Base-by-base conservation (phyloP, 2,888 invertebrate species). In the Chrysolina americana region DNA sequence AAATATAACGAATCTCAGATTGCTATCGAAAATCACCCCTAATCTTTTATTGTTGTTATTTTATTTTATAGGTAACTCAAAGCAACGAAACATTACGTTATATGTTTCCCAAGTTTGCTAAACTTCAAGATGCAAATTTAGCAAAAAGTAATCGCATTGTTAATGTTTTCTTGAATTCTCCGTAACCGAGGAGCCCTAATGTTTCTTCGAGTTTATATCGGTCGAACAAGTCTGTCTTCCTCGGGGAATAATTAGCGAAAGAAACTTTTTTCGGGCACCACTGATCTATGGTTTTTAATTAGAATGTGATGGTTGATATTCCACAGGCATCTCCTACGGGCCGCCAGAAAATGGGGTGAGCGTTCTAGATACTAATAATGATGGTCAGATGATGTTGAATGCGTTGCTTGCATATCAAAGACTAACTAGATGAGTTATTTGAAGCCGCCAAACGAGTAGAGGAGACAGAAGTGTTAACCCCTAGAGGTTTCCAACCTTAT, bases 351-450 rank as follows among this genome's bases (percentile, higher is more conserved):
- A 70, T 71, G 74, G 71, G 70, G 75, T 69, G 66, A 69, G 71
- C 71, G 53, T 77, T 64, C 71, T 56, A 56, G 68, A 74, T 75
- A 73, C 65, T 76, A 74, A 78, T 73, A 73, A 78, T 75, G 75
- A 73, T 78, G 75, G 76, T 78, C 77, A 77, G 71, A 71, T 73
- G 73, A 73, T 65, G 73, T 50, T 48, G 71, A 71, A 69, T 68
- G 75, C 76, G 65, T 53, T 28, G 65, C 78, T 75, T 75, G 78
- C 78, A 78, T 78, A 78, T 76, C 76, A 78, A 78, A 77, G 76
- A 77, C 74, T 72, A 72, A 71, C 74, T 69, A 74, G 71, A 75
- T 77, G 74, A 76, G 74, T 77, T 76, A 70, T 64, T 68, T 68
- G 50, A 69, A 73, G 71, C 77, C 75, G 70, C 65, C 75, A 77